Evolutionary conservation across 2,888 invertebrate species (phyloP), one percentile per base, ranked within the genome.

Genomic region (Nomada lathburiana): DNA sequence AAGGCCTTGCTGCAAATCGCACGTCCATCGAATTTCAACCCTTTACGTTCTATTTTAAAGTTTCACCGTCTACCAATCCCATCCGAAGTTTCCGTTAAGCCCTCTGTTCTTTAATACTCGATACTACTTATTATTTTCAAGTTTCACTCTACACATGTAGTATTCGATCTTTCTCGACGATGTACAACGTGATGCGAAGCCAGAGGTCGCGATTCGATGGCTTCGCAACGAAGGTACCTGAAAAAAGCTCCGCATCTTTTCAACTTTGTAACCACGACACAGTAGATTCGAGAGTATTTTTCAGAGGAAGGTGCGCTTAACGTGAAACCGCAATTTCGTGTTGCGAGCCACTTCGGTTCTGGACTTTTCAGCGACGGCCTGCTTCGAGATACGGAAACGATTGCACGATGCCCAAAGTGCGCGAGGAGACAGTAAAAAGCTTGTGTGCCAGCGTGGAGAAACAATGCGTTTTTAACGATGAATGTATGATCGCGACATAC

Each of bases 251-350:
- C 47, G 44, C n/a, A 20, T 70, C 29, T 47, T 29, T 16, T 7
- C 13, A 59, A 42, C 36, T 36, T 36, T 36, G 42, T 55, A 23
- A 23, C 67, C 55, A 23, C 1, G 42, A 18, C 11, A 50, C 13
- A 29, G 44, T 2, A 9, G n/a, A 63, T 10, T 20, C 60, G 44
- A 18, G 42, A 23, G 42, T 23, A 36, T 53, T 55, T 20, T 53
- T 44, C 55, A 3, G 18, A 18, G 44, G 18, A 26, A 10, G 18
- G 68, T 44, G 55, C 44, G 42, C 57, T 57, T 57, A 36, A 42
- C 57, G n/a, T 42, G 60, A n/a, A 42, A 47, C 44, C 44, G 20
- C 68, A 44, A 68, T 68, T 26, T 57, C 68, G 68, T 57, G 57
- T 44, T 57, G 18, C 44, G 68, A n/a, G 57, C 57, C 68, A 23